These are phyloP conservation scores for Naso thynnoides DNA, from an alignment of 2,797 vertebrate genomes.

Conservation along the genomic window DNA sequence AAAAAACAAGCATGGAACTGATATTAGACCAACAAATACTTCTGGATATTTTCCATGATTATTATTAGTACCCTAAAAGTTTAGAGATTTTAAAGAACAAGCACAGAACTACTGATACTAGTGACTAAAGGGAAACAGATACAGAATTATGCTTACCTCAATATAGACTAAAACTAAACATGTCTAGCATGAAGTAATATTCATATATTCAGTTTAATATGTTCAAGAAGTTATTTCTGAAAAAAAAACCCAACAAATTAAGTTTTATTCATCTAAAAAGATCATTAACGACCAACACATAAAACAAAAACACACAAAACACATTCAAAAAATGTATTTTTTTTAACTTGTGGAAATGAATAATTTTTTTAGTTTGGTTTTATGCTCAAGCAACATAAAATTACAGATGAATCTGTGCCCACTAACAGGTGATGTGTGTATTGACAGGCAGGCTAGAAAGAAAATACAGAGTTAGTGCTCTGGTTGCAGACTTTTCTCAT, in stretches of 20 bases:
- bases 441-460: slow-evolving; percentile 29
- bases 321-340: no score
- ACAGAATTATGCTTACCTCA: background rate
- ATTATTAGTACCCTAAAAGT: background rate
- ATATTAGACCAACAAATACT: background rate
- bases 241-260: background rate
- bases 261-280: slow-evolving; percentile 19
- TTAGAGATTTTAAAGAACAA: background rate
- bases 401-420: slow-evolving; percentile 17
- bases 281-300: slow-evolving; percentile 17
- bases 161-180: background rate
- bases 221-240: background rate
- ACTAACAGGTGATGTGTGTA: slow-evolving; percentile 38
- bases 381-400: slow-evolving; percentile 26
- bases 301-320: no score
- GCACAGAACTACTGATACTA: background rate
- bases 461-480: slow-evolving; percentile 30
- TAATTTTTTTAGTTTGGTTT: slow-evolving; percentile 29
- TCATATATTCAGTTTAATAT: slow-evolving; percentile 14
- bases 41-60: background rate
- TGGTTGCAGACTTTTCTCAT: slow-evolving; percentile 49
- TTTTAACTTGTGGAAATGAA: slow-evolving; percentile 26
- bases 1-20: background rate
- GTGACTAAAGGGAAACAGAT: background rate
- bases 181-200: background rate